phyloP scores from a whole-genome alignment of 2,888 invertebrate species.

The Leptopilina myrica region DNA sequence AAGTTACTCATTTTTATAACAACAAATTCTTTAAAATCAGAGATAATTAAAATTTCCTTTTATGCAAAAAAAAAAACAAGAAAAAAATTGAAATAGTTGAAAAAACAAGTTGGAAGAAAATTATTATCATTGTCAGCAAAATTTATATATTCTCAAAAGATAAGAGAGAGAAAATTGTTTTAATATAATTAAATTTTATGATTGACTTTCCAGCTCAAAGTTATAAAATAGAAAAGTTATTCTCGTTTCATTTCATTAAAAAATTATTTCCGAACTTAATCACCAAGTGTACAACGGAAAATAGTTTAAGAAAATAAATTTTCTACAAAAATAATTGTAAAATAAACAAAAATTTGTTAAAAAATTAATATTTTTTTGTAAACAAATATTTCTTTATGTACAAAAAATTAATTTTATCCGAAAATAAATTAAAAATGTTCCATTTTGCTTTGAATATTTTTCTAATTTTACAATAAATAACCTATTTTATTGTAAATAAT shows the following conservation, averaged over 20 bases:
- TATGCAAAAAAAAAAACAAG: not conserved
- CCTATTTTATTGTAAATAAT: too few species aligned
- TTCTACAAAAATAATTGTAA: too few species aligned
- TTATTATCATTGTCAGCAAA: conserved; percentile 5
- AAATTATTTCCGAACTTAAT: not conserved
- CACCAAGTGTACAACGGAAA: conserved; percentile 8
- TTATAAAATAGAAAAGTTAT: not conserved
- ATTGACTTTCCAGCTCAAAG: not conserved
- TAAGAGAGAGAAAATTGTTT: not conserved
- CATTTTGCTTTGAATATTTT: too few species aligned
- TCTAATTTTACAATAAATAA: too few species aligned
- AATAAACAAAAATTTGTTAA: too few species aligned
- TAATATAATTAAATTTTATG: conserved; percentile 17
- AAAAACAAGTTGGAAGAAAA: not conserved
- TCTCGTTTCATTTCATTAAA: not conserved
- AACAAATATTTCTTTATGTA: too few species aligned
- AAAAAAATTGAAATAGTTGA: not conserved
- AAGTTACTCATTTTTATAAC: too few species aligned
- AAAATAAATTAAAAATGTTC: too few species aligned
- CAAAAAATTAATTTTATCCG: too few species aligned
- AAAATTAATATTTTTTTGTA: too few species aligned
- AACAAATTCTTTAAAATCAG: too few species aligned
- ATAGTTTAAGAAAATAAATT: not conserved
- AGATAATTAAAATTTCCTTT: too few species aligned
- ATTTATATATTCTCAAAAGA: not conserved